A percentile compares a stretch with the other conserved stretches of the same genome.
phyloP scores from a whole-genome alignment of 2,113 vertebrate species.

The Urocitellus parryii region DNA sequence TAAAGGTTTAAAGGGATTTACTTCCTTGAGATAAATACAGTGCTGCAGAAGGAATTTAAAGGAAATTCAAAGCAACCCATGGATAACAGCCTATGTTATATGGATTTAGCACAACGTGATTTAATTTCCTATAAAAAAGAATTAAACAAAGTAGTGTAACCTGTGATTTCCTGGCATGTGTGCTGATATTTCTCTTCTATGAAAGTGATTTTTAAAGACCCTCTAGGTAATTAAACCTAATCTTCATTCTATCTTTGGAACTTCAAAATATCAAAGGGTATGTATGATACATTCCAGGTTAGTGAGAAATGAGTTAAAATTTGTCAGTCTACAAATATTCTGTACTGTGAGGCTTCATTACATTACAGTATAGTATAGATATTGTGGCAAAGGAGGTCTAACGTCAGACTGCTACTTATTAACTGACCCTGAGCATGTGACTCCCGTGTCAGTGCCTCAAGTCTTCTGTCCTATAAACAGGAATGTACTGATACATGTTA shows the following conservation, averaged over 20 bases:
- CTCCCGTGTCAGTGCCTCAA: not conserved
- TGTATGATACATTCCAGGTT: not conserved
- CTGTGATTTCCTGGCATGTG: conserved; percentile 52
- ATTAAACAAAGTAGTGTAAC: conserved; percentile 50
- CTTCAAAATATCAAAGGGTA: not conserved
- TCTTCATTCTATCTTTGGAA: conserved; percentile 24
- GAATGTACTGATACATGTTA: not conserved
- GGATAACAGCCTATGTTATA: conserved; percentile 36
- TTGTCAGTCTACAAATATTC: not conserved
- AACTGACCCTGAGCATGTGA: not conserved
- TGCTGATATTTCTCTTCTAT: conserved; percentile 5
- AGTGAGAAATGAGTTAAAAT: conserved; percentile 9
- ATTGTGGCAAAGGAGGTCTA: not conserved
- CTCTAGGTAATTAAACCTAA: conserved; percentile 45
- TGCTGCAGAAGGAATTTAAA: conserved; percentile 49
- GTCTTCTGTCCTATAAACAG: not conserved
- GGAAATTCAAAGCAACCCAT: conserved; percentile 61
- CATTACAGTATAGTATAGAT: not conserved
- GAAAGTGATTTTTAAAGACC: conserved; percentile 52
- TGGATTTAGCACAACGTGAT: conserved; percentile 44
- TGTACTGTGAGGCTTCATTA: not conserved
- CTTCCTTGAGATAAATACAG: conserved; percentile 62
- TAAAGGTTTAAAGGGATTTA: conserved; percentile 61
- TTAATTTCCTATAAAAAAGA: conserved; percentile 63
- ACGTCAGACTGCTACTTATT: not conserved